Percentiles rank a stretch among this genome's conserved stretches.
Evolutionary conservation across 2,113 vertebrate genomes (phyloP).

Genomic region (Vulpes vulpes): DNA sequence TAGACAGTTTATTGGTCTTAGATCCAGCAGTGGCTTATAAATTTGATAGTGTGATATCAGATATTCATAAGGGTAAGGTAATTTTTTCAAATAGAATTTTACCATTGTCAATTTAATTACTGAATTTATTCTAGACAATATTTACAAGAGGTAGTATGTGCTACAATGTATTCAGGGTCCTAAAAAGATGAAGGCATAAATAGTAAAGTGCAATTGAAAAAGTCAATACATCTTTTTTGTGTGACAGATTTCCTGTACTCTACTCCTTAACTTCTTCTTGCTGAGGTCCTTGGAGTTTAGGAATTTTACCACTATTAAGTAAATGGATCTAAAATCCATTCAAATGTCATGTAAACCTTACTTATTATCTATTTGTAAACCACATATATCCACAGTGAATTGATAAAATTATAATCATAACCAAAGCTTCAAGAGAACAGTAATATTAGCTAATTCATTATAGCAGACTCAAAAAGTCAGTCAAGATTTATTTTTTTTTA

Average conservation of each 20-base stretch:
- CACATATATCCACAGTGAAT: neutral
- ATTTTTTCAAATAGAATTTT: neutral
- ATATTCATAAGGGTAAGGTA: neutral
- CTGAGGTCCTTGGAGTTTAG: neutral
- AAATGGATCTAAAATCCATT: neutral
- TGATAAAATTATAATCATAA: neutral
- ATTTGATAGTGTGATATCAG: neutral
- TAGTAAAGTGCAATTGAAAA: neutral
- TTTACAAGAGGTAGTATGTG: neutral
- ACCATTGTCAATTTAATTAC: neutral
- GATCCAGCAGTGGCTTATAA: neutral
- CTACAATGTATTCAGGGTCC: neutral
- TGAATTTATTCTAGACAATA: neutral
- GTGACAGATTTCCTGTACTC: neutral
- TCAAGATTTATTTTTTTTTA: neutral
- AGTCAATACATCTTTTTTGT: neutral
- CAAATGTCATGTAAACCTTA: neutral
- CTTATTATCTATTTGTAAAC: neutral
- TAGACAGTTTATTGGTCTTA: neutral
- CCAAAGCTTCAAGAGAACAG: neutral
- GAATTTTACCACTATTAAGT: neutral
- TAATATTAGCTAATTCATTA: neutral
- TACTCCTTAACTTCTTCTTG: neutral
- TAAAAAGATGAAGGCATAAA: neutral
- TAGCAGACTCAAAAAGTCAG: neutral